Evolutionary conservation across 2,113 vertebrate genomes (phyloP), one percentile per base, ranked within the genome.

Genomic region (Hucho hucho): DNA sequence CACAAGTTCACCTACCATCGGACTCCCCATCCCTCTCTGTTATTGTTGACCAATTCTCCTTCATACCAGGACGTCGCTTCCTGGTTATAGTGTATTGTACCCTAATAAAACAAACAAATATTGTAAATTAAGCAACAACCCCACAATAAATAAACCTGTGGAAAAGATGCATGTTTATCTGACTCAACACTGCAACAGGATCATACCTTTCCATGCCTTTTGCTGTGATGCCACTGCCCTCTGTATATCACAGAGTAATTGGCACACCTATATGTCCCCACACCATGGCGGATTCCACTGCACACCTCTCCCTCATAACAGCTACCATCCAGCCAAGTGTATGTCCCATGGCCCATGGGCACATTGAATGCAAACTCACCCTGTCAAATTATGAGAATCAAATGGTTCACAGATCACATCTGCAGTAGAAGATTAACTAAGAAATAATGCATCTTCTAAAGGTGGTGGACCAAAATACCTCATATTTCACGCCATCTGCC

Each of bases 131-230:
- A 5, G 1, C 64, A 68, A 18, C 13, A 26, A 43, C 9, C 37
- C 9, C 9, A 9, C 37, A 43, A 11, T 11, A 43, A 43, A 43
- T 43, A 43, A 43, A 43, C 37, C 37, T 43, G 37, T 1, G 37
- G 37, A 12, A 24, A 37, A 61, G 29, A 1, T 4, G 56, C 16
- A 56, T 26, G 18, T 4, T 53, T 53, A 53, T 53, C 16, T 25
- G 46, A 43, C 37, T 46, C 28, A 22, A 11, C 1, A 14, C 59
- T 61, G 11, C 25, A 32, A 5, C 53, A 47, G 3, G 18, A 58
- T 73, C 75, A 46, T 87, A 98, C 98, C 94, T 95, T 95, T 43
- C 97, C 96, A 0, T 98, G 95, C 29, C 94, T 92, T 84, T 91
- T 94, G 82, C 95, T 93, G 0, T 89, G 86, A 75, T 81, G 76